Evolutionary conservation across 2,888 invertebrate species (phyloP), one percentile per base, ranked within the genome.

Genomic region (Dichetophora obliterata): DNA sequence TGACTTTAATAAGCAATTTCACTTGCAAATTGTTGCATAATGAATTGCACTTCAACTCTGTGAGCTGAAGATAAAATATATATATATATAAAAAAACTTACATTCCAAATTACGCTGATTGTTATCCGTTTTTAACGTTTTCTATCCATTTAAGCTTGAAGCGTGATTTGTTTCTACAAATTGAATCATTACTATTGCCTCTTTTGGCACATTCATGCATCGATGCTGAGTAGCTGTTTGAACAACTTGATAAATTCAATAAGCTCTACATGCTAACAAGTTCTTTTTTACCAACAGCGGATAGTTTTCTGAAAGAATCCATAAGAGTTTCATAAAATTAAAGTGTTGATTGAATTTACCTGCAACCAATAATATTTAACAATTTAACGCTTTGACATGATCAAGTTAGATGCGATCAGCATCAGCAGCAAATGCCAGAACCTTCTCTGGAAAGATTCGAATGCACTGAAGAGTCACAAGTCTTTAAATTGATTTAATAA

Each of bases 181-280:
- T 85, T 86, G 85, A 86, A 85, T 86, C 86, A 86, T 86, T 85
- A 86, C 82, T 84, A 83, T 84, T 85, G 85, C 86, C 86, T 85
- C 85, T 85, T 85, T 86, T 84, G 85, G 85, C 22, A 54, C 37
- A 37, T 37, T 8, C 37, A 6, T 37, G 43, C 43, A 43, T 43
- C 3, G 43, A 43, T 43, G 43, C 43, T 43, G 43, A 11, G 37
- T 8, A 37, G 8, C 6, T 37, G 37, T 11, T 43, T 14, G 43
- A 43, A 43, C 43, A 11, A 1, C 43, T 43, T 1, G 1, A 2
- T 6, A 43, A 11, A 11, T 14, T 11, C 3, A 43, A 14, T 43
- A 3, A 43, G 14, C 43, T 43, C 14, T 11, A 43, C 14, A 37
- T 37, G 37, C 37, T 37, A 43, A 43, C 43, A 43, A 43, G 43